Conservation (phyloP, 2,113 vertebrate genomes). For the Trichechus manatus region DNA sequence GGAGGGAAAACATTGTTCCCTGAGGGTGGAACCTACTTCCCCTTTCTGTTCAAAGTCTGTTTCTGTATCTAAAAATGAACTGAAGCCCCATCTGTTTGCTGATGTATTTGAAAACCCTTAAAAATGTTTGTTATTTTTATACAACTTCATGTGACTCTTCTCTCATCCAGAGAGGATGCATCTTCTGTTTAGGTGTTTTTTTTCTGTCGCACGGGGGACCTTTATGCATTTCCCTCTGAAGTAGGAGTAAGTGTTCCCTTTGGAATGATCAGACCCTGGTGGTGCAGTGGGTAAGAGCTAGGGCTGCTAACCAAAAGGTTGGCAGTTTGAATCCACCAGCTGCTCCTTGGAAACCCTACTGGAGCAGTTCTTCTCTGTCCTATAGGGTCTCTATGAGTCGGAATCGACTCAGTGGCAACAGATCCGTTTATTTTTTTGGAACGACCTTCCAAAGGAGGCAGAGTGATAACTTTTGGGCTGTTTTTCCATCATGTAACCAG, state of each 20-base stretch:
- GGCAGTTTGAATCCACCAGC: too few species aligned
- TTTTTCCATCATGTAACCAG: fast-evolving
- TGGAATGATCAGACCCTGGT: not conserved
- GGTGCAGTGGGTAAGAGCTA: too few species aligned
- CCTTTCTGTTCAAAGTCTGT: constrained; percentile 55
- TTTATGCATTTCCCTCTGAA: not conserved
- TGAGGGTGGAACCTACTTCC: not conserved
- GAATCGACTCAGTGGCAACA: too few species aligned
- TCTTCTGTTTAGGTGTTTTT: not conserved
- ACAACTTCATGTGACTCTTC: not conserved
- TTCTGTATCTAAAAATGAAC: constrained; percentile 63
- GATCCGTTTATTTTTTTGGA: too few species aligned
- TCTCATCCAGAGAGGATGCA: not conserved
- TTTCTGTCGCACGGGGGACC: fast-evolving
- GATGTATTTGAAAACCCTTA: constrained; percentile 41
- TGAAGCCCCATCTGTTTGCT: constrained; percentile 38
- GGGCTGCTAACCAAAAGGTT: too few species aligned
- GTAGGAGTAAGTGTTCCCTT: not conserved
- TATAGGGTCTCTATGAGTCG: too few species aligned
- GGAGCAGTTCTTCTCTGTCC: too few species aligned
- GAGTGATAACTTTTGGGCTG: not conserved
- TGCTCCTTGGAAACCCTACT: too few species aligned
- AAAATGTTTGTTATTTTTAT: constrained; percentile 56
- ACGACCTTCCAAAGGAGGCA: not conserved
- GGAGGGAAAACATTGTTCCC: not conserved